A percentile compares a stretch with the other conserved stretches of the same genome.
Conservation (phyloP, 64 coral and sea anemone genomes). For the Actinia tenebrosa region DNA sequence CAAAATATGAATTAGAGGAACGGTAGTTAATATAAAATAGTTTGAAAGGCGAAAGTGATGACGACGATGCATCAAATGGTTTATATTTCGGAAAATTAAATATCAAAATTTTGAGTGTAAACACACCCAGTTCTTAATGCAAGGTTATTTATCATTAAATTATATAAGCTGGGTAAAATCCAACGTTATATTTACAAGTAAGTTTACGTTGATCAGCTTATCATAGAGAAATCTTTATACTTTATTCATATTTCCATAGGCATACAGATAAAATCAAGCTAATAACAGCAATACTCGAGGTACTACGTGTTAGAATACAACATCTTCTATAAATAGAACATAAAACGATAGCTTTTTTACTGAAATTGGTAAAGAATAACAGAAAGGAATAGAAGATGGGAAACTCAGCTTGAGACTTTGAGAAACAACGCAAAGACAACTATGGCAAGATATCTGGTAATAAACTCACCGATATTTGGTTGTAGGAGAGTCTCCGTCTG, state of each 20-base stretch:
- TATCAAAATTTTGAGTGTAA: not conserved
- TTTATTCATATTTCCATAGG: not conserved
- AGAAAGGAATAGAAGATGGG: not conserved
- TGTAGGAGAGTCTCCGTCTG: conserved; percentile 80
- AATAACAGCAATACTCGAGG: not conserved
- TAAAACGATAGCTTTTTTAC: not conserved
- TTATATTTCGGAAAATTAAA: not conserved
- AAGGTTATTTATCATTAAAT: not conserved
- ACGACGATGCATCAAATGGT: too few species aligned
- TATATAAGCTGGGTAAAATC: not conserved
- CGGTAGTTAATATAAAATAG: not conserved
- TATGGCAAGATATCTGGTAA: not conserved
- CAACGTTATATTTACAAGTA: not conserved
- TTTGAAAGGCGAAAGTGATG: too few species aligned
- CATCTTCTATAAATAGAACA: not conserved
- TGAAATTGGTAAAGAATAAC: not conserved
- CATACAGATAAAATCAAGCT: not conserved
- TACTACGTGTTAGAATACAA: not conserved
- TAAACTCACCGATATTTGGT: conserved; percentile 69
- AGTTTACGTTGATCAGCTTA: not conserved
- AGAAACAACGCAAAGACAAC: not conserved
- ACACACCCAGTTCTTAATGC: not conserved
- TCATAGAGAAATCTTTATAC: not conserved
- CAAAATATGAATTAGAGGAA: not conserved
- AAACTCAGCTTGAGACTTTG: not conserved